Percentiles rank a stretch among this genome's conserved stretches.
phyloP scores from a whole-genome alignment of 92 coral and sea anemone genomes.

The Porites divaricata region DNA sequence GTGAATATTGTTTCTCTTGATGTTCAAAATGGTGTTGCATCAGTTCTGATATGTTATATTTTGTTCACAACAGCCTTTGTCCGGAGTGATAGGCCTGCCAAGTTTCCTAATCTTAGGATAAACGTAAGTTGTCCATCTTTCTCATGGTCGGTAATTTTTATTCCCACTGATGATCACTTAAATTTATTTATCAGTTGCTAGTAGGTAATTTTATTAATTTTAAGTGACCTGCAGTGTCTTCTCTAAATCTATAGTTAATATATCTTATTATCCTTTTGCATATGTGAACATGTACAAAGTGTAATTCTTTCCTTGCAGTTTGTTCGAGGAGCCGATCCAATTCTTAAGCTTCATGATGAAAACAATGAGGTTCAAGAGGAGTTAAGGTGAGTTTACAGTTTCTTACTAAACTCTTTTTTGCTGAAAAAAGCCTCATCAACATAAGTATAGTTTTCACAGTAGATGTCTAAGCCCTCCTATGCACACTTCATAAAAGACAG shows the following conservation, averaged over 20 bases:
- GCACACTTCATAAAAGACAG: too few relatives aligned
- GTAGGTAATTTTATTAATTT: too few relatives aligned
- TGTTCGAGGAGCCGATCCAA: slow-evolving; percentile 97
- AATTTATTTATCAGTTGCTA: too few relatives aligned
- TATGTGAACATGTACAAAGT: too few relatives aligned
- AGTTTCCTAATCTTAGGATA: slow-evolving; percentile 91
- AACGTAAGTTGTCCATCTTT: slow-evolving; percentile 64
- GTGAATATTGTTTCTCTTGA: background rate
- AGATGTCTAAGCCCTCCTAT: too few relatives aligned
- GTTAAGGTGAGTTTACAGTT: slow-evolving; percentile 68
- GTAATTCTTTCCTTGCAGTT: slow-evolving; percentile 53
- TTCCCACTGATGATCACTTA: too few relatives aligned
- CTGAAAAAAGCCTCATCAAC: background rate
- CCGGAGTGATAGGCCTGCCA: slow-evolving; percentile 93
- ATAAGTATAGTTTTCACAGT: too few relatives aligned
- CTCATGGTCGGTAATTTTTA: background rate
- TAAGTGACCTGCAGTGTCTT: too few relatives aligned
- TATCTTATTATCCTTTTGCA: background rate
- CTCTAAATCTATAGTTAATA: background rate
- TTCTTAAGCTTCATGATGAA: slow-evolving; percentile 89
- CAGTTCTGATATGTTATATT: background rate
- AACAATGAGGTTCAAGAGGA: slow-evolving; percentile 89
- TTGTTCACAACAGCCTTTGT: slow-evolving; percentile 82
- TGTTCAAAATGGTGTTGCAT: background rate
- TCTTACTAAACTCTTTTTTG: background rate